These are phyloP conservation scores for Henricia sp. DNA, from an alignment of 53 echinoderm and acorn worm genomes.

Conservation along the genomic window DNA sequence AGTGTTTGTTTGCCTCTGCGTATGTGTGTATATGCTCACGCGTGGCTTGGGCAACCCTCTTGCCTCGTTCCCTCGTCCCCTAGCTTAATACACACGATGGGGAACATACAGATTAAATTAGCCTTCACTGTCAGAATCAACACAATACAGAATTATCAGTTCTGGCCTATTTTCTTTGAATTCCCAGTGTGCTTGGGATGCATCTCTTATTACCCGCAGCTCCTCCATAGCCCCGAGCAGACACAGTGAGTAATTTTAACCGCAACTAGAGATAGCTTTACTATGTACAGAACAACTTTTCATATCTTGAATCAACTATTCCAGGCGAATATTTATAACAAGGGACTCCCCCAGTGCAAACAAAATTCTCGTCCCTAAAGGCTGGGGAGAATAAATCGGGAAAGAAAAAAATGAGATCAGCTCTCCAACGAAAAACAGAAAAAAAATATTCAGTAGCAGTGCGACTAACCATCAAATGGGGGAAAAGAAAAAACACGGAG, in stretches of 20 bases:
- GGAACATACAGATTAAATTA: slow-evolving; percentile 49
- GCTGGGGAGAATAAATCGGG: not conserved
- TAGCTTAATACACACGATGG: slow-evolving; percentile 11
- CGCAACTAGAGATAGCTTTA: slow-evolving; percentile 36
- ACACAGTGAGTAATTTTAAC: slow-evolving; percentile 12
- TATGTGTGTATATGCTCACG: slow-evolving; percentile 51
- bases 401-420: not conserved
- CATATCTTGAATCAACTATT: slow-evolving; percentile 62
- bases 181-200: slow-evolving; percentile 30
- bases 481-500: not conserved
- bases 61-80: not conserved
- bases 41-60: not conserved
- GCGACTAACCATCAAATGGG: not conserved
- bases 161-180: slow-evolving; percentile 53
- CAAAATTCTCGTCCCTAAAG: slow-evolving; percentile 24
- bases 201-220: slow-evolving; percentile 36
- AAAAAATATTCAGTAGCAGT: too few relatives aligned
- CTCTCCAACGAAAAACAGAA: not conserved
- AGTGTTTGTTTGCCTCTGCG: slow-evolving; percentile 49
- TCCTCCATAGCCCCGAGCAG: not conserved
- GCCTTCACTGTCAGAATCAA: slow-evolving; percentile 44
- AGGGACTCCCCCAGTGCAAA: slow-evolving; percentile 42
- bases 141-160: slow-evolving; percentile 56
- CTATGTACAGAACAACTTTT: slow-evolving; percentile 64
- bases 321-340: slow-evolving; percentile 51